Base-by-base conservation (phyloP, 2,888 invertebrate species). In the Apantesis nais region DNA sequence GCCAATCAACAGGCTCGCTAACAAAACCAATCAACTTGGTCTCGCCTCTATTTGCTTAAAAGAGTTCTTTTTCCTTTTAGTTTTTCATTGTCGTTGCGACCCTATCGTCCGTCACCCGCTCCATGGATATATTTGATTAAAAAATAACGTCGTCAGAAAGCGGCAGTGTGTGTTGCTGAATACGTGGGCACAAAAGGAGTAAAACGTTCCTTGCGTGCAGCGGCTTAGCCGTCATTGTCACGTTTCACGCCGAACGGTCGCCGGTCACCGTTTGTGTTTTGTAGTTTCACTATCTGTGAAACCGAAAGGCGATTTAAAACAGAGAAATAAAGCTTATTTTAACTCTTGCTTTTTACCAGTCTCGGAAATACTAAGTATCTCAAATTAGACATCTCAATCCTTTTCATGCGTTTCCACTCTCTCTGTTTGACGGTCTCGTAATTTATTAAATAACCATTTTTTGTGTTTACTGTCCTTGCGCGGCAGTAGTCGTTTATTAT, bases 1-100 rank as follows among this genome's bases (percentile, higher is more conserved):
- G 93, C 93, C 94, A 95, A 94, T 95, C 94, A 94, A 95, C 94
- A 93, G 92, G 89, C 90, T 89, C 91, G 93, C 93, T 93, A 94
- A 94, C 94, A 94, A 94, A 95, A 95, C 95, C 95, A 95, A 95
- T 95, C 95, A 95, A 94, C 94, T 95, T 93, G 93, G 94, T 95
- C 95, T 95, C 95, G 94, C 91, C 92, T 90, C 85, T 95, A 93
- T 95, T 95, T 95, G 95, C 94, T 94, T 93, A 94, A 94, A 94
- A 93, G 93, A 92, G 90, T 85, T 83, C 78, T 94, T 93, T 93
- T 93, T 93, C 90, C 89, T 94, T 94, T 94, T 94, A 90, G 91
- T 92, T 94, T 93, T 91, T 89, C 91, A 91, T 89, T 92, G 91
- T 88, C 92, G 88, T 87, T 90, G 88, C 92, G 91, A 93, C 94